Conservation (phyloP, 2,888 invertebrate species). For the Timema cristinae region DNA sequence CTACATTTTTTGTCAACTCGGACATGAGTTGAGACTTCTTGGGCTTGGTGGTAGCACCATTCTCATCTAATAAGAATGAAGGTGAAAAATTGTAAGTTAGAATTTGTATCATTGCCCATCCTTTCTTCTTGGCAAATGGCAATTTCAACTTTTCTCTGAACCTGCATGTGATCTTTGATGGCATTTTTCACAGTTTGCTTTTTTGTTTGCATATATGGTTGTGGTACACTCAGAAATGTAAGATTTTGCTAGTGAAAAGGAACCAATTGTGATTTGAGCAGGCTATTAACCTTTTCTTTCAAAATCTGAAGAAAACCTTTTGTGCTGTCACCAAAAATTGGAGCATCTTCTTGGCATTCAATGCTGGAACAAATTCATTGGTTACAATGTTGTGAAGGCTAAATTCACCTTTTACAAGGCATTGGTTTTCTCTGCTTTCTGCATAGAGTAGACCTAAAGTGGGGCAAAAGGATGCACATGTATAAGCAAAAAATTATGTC, state of each 20-base stretch:
- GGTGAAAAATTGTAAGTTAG: not conserved
- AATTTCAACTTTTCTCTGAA: not conserved
- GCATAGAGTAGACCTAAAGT: too few relatives aligned
- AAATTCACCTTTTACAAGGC: not conserved
- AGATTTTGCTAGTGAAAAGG: not conserved
- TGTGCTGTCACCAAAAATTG: not conserved
- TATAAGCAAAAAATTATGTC: too few relatives aligned
- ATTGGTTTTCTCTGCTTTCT: not conserved
- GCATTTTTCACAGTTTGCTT: not conserved
- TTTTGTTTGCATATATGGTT: not conserved
- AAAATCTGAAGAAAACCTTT: not conserved
- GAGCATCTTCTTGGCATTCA: not conserved
- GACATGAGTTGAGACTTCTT: not conserved
- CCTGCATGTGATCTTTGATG: not conserved
- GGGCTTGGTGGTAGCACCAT: not conserved
- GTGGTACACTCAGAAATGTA: not conserved
- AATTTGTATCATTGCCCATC: not conserved
- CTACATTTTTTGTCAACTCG: not conserved
- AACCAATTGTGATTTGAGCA: not conserved
- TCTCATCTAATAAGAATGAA: conserved; percentile 7
- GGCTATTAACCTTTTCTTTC: not conserved
- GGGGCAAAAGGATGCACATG: too few relatives aligned
- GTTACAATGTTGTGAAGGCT: not conserved
- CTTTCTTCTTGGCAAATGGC: too few relatives aligned
- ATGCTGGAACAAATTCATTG: not conserved